Evolutionary conservation across 2,888 invertebrate genomes (phyloP), one percentile per base, ranked within the genome.

Genomic region (Eupeodes luniger): DNA sequence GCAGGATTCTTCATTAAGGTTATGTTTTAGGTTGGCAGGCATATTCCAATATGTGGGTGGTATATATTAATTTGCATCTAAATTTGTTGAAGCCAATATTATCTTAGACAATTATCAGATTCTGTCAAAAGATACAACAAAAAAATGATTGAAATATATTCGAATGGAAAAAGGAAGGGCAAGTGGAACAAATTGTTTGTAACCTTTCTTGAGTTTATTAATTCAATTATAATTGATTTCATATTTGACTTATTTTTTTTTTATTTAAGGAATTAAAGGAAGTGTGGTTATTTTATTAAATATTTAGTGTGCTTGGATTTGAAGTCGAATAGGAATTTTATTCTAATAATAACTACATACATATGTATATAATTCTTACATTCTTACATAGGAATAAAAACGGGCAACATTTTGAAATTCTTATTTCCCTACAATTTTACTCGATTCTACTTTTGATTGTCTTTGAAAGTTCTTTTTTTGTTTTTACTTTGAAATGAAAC

Each of bases 81-180:
- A 67, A 67, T 67, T 67, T 67, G 67, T n/a, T 64, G 2, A 11
- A 10, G 19, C 9, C 9, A 14, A 59, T 34, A 67, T 67, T 64
- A 72, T 72, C 55, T 40, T 19, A 4, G 57, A 44, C 27, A 72
- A 72, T 72, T 72, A 72, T 57, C 44, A 59, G 59, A 59, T 72
- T 59, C 44, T 27, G 70, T 57, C 59, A n/a, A 0, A 59, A 19
- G 34, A 72, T 59, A 27, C 27, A 27, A 27, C 27, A 27, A 16
- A 44, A 44, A 57, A 27, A 59, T 70, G 16, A 19, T 12, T 27
- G 66, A 14, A 40, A 40, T 40, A 40, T 14, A 19, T 40, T 14
- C 4, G 44, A 36, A 10, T 1, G 14, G 27, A 14, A 12, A 19
- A 9, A 16, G 9, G 14, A 44, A 19, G 44, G 44, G 27, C 16